phyloP scores from a whole-genome alignment of 2,888 invertebrate species.

The Anarsia innoxiella region DNA sequence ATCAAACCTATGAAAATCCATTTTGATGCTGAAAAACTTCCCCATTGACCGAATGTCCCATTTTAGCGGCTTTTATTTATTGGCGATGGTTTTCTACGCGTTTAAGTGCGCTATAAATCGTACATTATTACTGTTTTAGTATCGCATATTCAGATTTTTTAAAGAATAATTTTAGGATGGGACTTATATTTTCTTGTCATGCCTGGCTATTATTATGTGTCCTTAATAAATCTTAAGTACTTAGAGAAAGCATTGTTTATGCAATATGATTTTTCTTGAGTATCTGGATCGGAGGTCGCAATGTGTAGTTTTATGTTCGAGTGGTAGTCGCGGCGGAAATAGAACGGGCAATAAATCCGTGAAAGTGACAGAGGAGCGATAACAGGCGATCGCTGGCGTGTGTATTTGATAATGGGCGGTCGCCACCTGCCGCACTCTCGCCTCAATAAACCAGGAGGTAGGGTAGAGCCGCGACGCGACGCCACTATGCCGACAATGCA shows the following conservation, averaged over 20 bases:
- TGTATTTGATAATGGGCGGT: conserved; percentile 50
- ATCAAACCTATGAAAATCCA: conserved; percentile 1
- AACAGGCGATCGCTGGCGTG: conserved; percentile 47
- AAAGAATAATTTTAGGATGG: conserved; percentile 11
- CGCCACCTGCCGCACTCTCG: conserved; percentile 38
- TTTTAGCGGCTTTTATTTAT: conserved; percentile 37
- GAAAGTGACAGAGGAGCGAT: conserved; percentile 50
- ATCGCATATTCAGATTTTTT: conserved; percentile 31
- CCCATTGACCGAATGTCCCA: conserved; percentile 28
- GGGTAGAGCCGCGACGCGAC: conserved; percentile 15
- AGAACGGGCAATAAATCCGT: conserved; percentile 48
- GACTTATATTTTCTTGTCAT: too few species aligned
- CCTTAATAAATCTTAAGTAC: too few species aligned
- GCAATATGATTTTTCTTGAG: too few species aligned
- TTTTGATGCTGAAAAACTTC: conserved; percentile 7
- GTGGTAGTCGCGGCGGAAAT: conserved; percentile 21
- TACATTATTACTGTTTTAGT: conserved; percentile 42
- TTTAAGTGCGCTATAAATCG: conserved; percentile 45
- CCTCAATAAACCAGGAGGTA: conserved; percentile 17
- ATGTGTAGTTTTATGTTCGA: conserved; percentile 5
- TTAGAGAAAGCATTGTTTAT: too few species aligned
- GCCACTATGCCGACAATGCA: too few species aligned
- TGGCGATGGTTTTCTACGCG: conserved; percentile 38
- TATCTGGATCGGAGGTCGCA: background rate
- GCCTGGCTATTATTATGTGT: too few species aligned